These are phyloP conservation scores for Drosophila histrio DNA, from an alignment of 2,888 invertebrate species.

Conservation along the genomic window DNA sequence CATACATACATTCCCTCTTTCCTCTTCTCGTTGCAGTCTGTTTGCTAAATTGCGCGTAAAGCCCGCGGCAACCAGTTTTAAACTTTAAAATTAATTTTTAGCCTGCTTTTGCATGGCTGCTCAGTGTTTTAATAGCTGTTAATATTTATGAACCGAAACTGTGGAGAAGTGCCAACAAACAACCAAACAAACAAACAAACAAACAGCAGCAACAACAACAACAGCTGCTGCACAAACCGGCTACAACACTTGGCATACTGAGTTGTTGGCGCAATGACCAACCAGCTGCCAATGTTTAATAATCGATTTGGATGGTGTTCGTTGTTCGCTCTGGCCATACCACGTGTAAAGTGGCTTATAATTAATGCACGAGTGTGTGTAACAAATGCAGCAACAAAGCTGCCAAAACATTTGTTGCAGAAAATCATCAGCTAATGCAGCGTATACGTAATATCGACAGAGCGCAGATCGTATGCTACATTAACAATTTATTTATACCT, in stretches of 20 bases:
- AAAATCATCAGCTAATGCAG: conserved; percentile 1
- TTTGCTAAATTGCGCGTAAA: conserved; percentile 63
- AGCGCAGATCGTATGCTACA: neutral
- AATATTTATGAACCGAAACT: conserved; percentile 72
- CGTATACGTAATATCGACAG: conserved; percentile 8
- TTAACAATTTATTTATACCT: neutral
- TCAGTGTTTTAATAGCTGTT: conserved; percentile 71
- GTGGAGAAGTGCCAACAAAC: conserved; percentile 41
- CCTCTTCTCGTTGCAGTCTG: neutral
- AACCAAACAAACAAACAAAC: conserved; percentile 33
- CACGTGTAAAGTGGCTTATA: conserved; percentile 52
- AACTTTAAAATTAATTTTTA: conserved; percentile 75
- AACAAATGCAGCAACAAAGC: conserved; percentile 9
- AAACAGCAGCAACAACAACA: conserved; percentile 11
- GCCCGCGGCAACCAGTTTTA: conserved; percentile 61
- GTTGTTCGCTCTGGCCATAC: conserved; percentile 10
- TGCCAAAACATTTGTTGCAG: conserved; percentile 9
- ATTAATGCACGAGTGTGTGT: conserved; percentile 59
- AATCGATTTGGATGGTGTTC: conserved; percentile 34
- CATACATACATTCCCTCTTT: neutral
- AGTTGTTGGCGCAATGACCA: conserved; percentile 31
- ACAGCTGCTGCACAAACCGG: conserved; percentile 2
- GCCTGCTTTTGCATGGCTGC: conserved; percentile 29
- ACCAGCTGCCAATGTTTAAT: conserved; percentile 71
- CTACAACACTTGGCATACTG: conserved; percentile 31